A percentile compares a stretch with the other conserved stretches of the same genome.
Evolutionary conservation across 2,113 vertebrate genomes (phyloP).

Genomic region (Spilogale gracilis): DNA sequence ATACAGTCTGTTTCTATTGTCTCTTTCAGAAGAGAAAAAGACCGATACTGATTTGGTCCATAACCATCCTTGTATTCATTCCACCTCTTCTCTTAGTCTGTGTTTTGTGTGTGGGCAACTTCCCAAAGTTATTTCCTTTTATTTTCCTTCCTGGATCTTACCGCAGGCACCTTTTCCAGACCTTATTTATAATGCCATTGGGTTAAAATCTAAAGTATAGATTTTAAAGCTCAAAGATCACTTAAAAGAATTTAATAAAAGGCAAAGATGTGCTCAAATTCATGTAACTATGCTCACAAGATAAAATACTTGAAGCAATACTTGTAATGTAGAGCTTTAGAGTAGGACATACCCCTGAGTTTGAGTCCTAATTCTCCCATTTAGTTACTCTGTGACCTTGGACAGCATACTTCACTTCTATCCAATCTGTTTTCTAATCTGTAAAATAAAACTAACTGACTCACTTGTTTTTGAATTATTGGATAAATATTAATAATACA

Average conservation of each 20-base stretch:
- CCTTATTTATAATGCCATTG: not conserved
- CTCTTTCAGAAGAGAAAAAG: slow-evolving; percentile 58
- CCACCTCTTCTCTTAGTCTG: not conserved
- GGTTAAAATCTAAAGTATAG: slow-evolving; percentile 18
- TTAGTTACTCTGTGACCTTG: not conserved
- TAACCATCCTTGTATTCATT: not conserved
- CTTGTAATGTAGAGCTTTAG: not conserved
- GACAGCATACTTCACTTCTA: not conserved
- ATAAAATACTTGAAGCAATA: not conserved
- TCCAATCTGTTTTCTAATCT: not conserved
- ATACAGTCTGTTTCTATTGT: slow-evolving; percentile 65
- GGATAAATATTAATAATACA: not conserved
- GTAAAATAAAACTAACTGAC: not conserved
- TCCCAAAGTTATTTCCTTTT: not conserved
- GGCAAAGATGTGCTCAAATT: not conserved
- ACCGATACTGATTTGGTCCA: not conserved
- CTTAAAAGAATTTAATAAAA: not conserved
- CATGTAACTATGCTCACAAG: not conserved
- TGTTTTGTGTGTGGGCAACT: not conserved
- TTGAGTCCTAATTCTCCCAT: not conserved
- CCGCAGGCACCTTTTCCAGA: not conserved
- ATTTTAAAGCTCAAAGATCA: not conserved
- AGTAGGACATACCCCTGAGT: not conserved
- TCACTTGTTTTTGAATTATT: not conserved
- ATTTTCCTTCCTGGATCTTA: not conserved